Conservation (phyloP, 2,797 vertebrate species). For the Hypotaenidia okinawae region DNA sequence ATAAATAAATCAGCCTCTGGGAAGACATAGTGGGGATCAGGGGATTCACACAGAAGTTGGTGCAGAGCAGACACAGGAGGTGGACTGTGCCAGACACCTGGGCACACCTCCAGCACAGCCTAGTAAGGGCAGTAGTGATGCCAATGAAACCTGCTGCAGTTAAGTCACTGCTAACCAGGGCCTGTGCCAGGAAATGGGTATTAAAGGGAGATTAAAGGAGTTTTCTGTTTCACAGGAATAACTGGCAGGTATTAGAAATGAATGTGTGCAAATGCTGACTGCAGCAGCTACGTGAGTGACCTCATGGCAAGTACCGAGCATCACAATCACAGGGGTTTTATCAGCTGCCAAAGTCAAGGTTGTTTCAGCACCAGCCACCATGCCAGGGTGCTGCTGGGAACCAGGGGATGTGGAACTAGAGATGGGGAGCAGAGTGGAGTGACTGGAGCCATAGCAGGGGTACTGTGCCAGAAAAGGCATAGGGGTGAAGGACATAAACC, state of each 20-base stretch:
- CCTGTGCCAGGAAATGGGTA: neutral
- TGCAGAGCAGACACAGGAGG: neutral
- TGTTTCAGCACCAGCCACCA: rapidly evolving
- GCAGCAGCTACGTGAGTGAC: neutral
- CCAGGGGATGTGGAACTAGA: rapidly evolving
- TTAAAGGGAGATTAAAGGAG: neutral
- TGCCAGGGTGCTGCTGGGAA: neutral
- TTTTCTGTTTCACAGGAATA: neutral
- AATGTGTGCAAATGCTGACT: neutral
- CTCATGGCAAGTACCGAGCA: neutral
- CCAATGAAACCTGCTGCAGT: neutral
- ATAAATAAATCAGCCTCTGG: neutral
- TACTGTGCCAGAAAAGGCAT: neutral
- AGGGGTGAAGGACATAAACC: neutral
- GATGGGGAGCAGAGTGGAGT: neutral
- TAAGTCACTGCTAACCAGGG: neutral
- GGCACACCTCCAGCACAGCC: neutral
- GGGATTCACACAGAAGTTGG: neutral
- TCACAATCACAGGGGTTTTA: neutral
- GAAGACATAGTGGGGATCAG: neutral
- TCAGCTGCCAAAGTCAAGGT: neutral
- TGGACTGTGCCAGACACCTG: neutral
- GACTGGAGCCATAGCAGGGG: neutral
- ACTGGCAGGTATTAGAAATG: neutral
- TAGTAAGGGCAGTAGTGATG: neutral